These are phyloP conservation scores for Styela clava DNA, from an alignment of 23 tunicate species.

Conservation along the genomic window DNA sequence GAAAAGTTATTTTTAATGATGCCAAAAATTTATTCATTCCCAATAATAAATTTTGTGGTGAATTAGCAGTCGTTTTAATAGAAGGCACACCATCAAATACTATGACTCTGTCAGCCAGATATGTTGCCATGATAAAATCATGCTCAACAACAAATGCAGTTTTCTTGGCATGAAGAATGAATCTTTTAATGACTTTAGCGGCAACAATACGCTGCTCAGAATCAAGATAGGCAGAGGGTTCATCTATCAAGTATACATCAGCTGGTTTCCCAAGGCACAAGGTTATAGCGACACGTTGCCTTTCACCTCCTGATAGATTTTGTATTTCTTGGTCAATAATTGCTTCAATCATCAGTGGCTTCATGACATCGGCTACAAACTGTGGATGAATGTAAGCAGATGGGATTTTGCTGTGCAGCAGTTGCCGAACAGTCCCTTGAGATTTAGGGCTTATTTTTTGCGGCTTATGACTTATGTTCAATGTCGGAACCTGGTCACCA, in stretches of 20 bases:
- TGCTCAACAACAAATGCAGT: conserved; percentile 98
- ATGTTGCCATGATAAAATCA: conserved; percentile 98
- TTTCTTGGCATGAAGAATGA: conserved; percentile 91
- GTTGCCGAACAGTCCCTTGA: conserved; percentile 87
- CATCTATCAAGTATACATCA: conserved; percentile 92
- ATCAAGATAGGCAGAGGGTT: conserved; percentile 94
- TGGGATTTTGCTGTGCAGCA: conserved; percentile 73
- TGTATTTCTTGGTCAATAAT: conserved; percentile 80
- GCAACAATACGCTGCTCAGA: conserved; percentile 97
- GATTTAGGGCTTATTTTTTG: conserved; percentile 96
- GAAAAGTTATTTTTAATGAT: conserved; percentile 83
- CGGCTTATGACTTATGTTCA: conserved; percentile 93
- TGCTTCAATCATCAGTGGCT: conserved; percentile 81
- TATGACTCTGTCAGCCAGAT: conserved; percentile 89
- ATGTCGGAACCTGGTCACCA: conserved; percentile 72
- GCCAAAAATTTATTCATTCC: conserved; percentile 92
- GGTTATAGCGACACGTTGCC: conserved; percentile 94
- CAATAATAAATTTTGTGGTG: conserved; percentile 57
- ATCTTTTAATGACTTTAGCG: conserved; percentile 90
- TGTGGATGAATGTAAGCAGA: conserved; percentile 90
- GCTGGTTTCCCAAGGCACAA: conserved; percentile 91
- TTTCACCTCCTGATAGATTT: conserved; percentile 93
- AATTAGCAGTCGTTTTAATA: conserved; percentile 73
- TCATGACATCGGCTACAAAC: conserved; percentile 92
- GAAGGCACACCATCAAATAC: conserved; percentile 90